Conservation (phyloP, 2,113 vertebrate genomes). For the Murina feae region DNA sequence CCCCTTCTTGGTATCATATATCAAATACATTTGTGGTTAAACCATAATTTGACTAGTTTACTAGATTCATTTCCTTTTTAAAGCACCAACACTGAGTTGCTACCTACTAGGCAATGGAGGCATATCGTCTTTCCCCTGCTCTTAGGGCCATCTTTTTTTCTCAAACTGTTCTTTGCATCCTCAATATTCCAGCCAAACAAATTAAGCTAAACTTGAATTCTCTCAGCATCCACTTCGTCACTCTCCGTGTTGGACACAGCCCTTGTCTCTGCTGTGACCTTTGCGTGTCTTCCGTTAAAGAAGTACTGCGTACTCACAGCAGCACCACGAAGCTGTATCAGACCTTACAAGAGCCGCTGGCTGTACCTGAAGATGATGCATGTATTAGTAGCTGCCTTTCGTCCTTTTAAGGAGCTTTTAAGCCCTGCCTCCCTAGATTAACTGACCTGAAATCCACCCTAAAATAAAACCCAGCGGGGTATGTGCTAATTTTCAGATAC, state of each 20-base stretch:
- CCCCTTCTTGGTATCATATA: neutral
- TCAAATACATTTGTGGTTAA: neutral
- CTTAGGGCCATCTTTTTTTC: neutral
- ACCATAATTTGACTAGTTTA: neutral
- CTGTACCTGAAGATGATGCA: neutral
- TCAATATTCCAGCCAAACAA: neutral
- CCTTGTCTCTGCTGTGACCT: neutral
- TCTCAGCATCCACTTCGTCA: neutral
- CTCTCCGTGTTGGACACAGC: neutral
- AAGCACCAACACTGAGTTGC: neutral
- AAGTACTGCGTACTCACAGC: neutral
- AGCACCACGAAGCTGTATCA: neutral
- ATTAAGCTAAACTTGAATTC: neutral
- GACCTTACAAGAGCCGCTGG: neutral
- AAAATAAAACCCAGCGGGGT: neutral
- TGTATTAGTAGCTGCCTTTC: neutral
- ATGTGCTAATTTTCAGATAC: neutral
- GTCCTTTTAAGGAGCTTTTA: neutral
- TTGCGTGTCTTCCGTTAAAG: neutral
- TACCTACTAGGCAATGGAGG: neutral
- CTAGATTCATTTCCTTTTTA: neutral
- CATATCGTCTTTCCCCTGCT: neutral
- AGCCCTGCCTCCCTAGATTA: neutral
- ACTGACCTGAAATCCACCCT: neutral
- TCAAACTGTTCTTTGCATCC: neutral